phyloP scores from a whole-genome alignment of 2,888 invertebrate genomes.

The Diplolepis rosae region DNA sequence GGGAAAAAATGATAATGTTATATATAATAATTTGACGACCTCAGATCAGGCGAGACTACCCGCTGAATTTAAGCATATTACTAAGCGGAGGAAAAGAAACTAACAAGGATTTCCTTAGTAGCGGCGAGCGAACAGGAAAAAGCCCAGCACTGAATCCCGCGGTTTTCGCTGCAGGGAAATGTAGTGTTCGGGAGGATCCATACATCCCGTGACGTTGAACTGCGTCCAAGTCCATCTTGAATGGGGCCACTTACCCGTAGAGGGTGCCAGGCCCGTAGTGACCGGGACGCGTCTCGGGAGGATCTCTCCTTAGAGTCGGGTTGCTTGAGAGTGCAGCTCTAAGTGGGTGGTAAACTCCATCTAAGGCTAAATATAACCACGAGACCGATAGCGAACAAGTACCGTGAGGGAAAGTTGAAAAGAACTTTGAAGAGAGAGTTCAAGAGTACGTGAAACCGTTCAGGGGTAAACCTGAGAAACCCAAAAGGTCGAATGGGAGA shows the following conservation, averaged over 20 bases:
- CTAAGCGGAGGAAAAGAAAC: too few species aligned
- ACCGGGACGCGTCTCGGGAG: conserved; percentile 74
- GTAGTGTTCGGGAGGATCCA: conserved; percentile 76
- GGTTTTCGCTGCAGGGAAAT: conserved; percentile 73
- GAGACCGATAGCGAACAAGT: conserved; percentile 80
- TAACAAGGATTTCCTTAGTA: too few species aligned
- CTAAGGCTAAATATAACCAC: conserved; percentile 77
- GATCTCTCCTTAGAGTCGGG: conserved; percentile 76
- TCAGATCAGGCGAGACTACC: too few species aligned
- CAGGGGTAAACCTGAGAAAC: too few species aligned
- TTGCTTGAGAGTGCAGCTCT: conserved; percentile 78
- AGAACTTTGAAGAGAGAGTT: conserved; percentile 79
- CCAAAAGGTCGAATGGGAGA: too few species aligned
- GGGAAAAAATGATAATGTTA: too few species aligned
- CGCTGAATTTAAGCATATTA: too few species aligned
- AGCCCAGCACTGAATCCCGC: too few species aligned
- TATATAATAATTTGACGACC: too few species aligned
- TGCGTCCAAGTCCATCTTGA: conserved; percentile 76
- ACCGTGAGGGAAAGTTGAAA: conserved; percentile 83
- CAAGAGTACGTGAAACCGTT: conserved; percentile 74
- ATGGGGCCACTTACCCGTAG: conserved; percentile 75
- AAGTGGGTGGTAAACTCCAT: conserved; percentile 77
- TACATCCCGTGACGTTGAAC: conserved; percentile 59
- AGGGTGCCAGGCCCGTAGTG: conserved; percentile 75
- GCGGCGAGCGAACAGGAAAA: too few species aligned